Base-by-base conservation (phyloP, 2,888 invertebrate species). In the Cosmorhoe ocellata region DNA sequence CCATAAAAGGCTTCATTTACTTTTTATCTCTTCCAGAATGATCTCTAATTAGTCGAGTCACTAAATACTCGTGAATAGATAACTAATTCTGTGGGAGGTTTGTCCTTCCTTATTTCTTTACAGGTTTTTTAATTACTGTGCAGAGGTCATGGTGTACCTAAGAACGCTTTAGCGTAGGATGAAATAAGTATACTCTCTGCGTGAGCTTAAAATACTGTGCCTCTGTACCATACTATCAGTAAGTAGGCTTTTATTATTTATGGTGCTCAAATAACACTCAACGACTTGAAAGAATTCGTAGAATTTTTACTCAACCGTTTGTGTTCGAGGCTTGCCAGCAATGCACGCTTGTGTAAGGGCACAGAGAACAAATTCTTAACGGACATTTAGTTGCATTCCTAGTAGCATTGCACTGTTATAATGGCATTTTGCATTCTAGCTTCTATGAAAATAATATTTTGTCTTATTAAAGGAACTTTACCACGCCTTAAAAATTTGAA, bases 31-130 rank as follows among this genome's bases (percentile, higher is more conserved):
- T 49, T 46, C 46, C 43, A 34, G 55, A 61, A 53, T 53, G 51
- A 59, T 61, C 61, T 57, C 50, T 56, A 61, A 61, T 61, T 61
- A 59, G 61, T 49, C 42, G 48, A 54, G 31, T 44, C 53, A 55
- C 47, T 51, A 46, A 56, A 49, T 50, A 33, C 30, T 36, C 11
- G 14, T 33, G 43, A 34, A 33, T 43, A 42, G 24, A 42, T 46
- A 18, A 37, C 32, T 27, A 12, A 26, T 31, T 30, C 13, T 13
- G 12, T 18, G 9, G 33, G 18, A n/a, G n/a, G 30, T 10, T 40
- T 40, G 12, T 26, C 7, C 24, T 24, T 24, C 11, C 26, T 42
- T 11, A 11, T 32, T 14, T 14, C 11, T 22, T 28, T 11, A 5
- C 24, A 24, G 5, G 31, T 33, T 43, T 42, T 33, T n/a, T 11